A percentile compares a stretch with the other conserved stretches of the same genome.
These are phyloP conservation scores for Criorhina ranunculi DNA, from an alignment of 2,888 invertebrate genomes.

Conservation along the genomic window DNA sequence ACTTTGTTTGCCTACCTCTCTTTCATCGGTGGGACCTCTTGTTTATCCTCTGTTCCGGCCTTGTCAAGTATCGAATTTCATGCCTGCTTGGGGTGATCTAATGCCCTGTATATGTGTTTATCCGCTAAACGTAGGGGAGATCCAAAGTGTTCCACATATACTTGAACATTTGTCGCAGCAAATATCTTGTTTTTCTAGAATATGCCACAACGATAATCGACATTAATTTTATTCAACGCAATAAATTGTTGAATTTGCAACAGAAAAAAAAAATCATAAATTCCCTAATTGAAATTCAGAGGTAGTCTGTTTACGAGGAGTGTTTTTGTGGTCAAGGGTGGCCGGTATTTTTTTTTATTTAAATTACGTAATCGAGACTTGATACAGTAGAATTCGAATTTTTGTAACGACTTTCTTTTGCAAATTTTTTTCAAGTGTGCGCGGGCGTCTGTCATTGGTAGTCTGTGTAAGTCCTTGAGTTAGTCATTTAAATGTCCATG, in stretches of 20 bases:
- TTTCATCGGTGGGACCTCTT: slow-evolving; percentile 1
- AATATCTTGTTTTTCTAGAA: slow-evolving; percentile 52
- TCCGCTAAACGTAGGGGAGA: neutral
- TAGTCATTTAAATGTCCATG: neutral
- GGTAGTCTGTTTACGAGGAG: neutral
- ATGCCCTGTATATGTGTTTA: neutral
- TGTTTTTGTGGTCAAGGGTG: neutral
- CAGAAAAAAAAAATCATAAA: slow-evolving; percentile 18
- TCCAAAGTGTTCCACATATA: slow-evolving; percentile 4
- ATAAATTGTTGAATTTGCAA: slow-evolving; percentile 55
- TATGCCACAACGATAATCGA: slow-evolving; percentile 23
- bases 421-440: neutral
- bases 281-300: slow-evolving; percentile 53
- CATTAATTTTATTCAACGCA: slow-evolving; percentile 65
- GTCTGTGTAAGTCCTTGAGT: neutral
- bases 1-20: slow-evolving; percentile 6
- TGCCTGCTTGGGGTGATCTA: slow-evolving; percentile 45
- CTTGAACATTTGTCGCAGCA: slow-evolving; percentile 10
- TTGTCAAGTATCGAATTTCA: slow-evolving; percentile 43
- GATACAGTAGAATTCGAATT: neutral
- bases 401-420: slow-evolving; percentile 30
- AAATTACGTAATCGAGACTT: slow-evolving; percentile 36
- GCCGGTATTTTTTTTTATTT: slow-evolving; percentile 18
- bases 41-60: slow-evolving; percentile 15
- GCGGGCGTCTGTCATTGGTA: neutral